Evolutionary conservation across 2,113 vertebrate species (phyloP), one percentile per base, ranked within the genome.

Genomic region (Dendropsophus ebraccatus): DNA sequence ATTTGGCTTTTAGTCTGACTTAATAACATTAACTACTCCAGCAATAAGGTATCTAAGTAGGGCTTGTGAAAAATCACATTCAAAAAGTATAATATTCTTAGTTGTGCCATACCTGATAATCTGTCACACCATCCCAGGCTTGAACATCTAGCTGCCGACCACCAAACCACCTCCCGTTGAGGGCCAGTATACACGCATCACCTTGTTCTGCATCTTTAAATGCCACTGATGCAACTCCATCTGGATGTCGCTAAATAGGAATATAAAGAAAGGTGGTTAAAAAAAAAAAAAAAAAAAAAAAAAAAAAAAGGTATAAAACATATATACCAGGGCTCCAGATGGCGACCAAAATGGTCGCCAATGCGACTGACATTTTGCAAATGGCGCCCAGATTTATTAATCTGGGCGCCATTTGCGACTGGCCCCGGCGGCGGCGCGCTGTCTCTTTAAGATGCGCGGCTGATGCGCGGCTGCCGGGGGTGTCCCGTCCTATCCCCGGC

Each of bases 171-270:
- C 97, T 96, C 19, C 96, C 96, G 9, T 98, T 93, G 9, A 99
- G 94, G 0, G 96, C 95, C 0, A 90, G 73, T 81, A 95, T 94
- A 88, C 97, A 99, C 1, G 90, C 77, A 77, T 98, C 96, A 0
- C 96, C 96, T 87, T 97, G 93, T 4, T 97, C 95, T 0, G 95
- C 91, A 56, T 98, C 95, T 87, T 96, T 97, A 89, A 98, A 99
- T 0, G 97, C 95, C n/a, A 99, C 93, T 0, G 97, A 99, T 2
- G 97, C 97, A 12, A 99, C 94, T 0, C 98, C 97, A 47, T 98
- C 97, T 0, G 98, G 97, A 83, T 99, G 98, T 87, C 97, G 95
- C 98, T 99, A 91, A n/a, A n/a, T n/a, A n/a, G n/a, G n/a, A n/a
- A n/a, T n/a, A n/a, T 13, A 47, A 84, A 47, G 14, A 75, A 30